Evolutionary conservation across 1,140 invertebrate genomes (phyloP).

Genomic region (Ptiloglossa arizonensis): DNA sequence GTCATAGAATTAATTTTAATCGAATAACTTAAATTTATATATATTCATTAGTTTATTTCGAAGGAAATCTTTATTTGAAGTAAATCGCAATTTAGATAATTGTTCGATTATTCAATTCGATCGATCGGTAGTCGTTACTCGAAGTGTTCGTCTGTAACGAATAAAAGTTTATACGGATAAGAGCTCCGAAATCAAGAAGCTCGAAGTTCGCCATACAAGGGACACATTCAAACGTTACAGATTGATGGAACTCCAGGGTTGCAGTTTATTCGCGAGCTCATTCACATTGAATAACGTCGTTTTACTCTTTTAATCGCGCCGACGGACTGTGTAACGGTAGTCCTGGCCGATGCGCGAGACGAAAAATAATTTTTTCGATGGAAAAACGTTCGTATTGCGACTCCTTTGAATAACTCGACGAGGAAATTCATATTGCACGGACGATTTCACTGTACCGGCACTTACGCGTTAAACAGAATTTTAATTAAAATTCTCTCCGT

Average conservation of each 20-base stretch:
- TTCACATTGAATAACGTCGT: conserved; percentile 42
- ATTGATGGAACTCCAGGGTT: conserved; percentile 2
- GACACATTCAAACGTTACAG: conserved; percentile 31
- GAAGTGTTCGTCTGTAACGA: too few relatives aligned
- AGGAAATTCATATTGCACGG: background rate
- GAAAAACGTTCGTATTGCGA: background rate
- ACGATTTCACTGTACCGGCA: background rate
- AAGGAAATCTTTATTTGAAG: too few relatives aligned
- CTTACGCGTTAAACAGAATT: background rate
- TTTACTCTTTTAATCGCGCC: conserved; percentile 32
- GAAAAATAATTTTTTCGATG: conserved; percentile 13
- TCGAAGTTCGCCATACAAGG: background rate
- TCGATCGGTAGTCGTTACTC: too few relatives aligned
- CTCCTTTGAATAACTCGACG: conserved; percentile 8
- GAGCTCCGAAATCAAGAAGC: too few relatives aligned
- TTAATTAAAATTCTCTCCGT: conserved; percentile 33
- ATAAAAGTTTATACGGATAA: too few relatives aligned
- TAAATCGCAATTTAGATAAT: too few relatives aligned
- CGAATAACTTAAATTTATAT: too few relatives aligned
- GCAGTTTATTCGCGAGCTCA: conserved; percentile 25
- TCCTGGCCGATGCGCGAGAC: background rate
- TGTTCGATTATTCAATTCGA: too few relatives aligned
- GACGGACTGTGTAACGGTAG: background rate
- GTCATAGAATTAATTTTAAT: too few relatives aligned
- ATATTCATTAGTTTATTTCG: too few relatives aligned